Conservation (phyloP, 2,113 vertebrate genomes). For the Paralichthys olivaceus region DNA sequence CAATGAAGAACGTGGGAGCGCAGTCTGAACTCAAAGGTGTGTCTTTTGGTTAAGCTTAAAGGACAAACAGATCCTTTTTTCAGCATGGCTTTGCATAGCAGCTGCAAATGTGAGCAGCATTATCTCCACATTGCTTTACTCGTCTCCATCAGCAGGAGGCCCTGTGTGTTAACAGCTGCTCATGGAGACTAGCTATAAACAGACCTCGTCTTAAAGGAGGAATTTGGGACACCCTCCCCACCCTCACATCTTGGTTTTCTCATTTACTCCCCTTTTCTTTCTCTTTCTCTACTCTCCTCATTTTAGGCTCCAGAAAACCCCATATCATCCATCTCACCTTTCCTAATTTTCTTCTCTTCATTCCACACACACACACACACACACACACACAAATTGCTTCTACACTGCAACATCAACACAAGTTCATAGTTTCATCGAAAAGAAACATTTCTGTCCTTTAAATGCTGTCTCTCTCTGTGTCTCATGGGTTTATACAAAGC, state of each 20-base stretch:
- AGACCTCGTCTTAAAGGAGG: slow-evolving; percentile 2
- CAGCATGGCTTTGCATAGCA: not conserved
- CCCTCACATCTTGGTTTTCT: slow-evolving; percentile 13
- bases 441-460: slow-evolving; percentile 35
- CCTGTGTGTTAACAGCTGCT: slow-evolving; percentile 53
- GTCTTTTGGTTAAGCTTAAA: not conserved
- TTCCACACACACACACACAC: slow-evolving; percentile 15
- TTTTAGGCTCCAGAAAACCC: slow-evolving; percentile 6
- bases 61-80: not conserved
- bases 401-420: slow-evolving; percentile 30
- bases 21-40: slow-evolving; percentile 28
- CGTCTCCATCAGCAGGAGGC: slow-evolving; percentile 20
- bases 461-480: slow-evolving; percentile 35
- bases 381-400: not conserved
- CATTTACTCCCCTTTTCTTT: not conserved
- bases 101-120: slow-evolving; percentile 32
- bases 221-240: not conserved
- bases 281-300: not conserved
- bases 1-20: not conserved
- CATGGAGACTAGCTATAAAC: slow-evolving; percentile 33
- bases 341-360: not conserved
- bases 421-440: slow-evolving; percentile 40
- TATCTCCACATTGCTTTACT: slow-evolving; percentile 6
- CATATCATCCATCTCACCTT: slow-evolving; percentile 13
- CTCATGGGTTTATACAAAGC: slow-evolving; percentile 55